Base-by-base conservation (phyloP, 2,797 vertebrate genomes). In the Anableps anableps region DNA sequence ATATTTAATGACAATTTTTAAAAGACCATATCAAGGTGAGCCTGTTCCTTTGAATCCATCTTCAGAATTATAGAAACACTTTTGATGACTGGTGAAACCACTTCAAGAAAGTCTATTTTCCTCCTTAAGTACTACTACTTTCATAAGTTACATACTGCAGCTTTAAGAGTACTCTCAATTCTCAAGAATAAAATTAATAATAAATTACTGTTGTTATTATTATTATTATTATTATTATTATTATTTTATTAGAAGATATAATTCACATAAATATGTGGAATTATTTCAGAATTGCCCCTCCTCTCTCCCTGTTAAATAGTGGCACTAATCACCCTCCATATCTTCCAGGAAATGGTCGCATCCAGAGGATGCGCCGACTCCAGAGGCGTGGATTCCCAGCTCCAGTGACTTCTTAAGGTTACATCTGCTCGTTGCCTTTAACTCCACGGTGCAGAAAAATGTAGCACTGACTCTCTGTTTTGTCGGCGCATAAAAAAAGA, bases 361-460 rank as follows among this genome's bases (percentile, higher is more conserved):
- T 84, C 83, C 85, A 66, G 83, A 74, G 86, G 84, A 83, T 84
- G 89, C 87, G 73, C 77, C 77, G 86, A 72, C 83, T 88, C 82
- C 86, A 91, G 90, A 94, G 94, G 93, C 92, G 94, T 92, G 94
- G 92, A 92, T 89, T 90, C 90, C 84, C 89, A 78, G 76, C 86
- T 62, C 86, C 58, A 83, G 14, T 55, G 83, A 74, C 84, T 83
- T n/a, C 79, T 73, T 10, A 0, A 53, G 84, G 84, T 62, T 53
- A 78, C 86, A 86, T 26, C 60, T 75, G 17, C 86, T 79, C 86
- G 87, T 76, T 10, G 77, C 88, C 91, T 88, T 87, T 84, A 86
- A 88, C 76, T 64, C 53, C 16, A 3, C 81, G 19, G 81, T 78
- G 88, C 88, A 80, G 43, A 51, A 62, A 79, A 17, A 88, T 89